phyloP scores from a whole-genome alignment of 1,140 invertebrate genomes.

The Dendrolimus kikuchii region DNA sequence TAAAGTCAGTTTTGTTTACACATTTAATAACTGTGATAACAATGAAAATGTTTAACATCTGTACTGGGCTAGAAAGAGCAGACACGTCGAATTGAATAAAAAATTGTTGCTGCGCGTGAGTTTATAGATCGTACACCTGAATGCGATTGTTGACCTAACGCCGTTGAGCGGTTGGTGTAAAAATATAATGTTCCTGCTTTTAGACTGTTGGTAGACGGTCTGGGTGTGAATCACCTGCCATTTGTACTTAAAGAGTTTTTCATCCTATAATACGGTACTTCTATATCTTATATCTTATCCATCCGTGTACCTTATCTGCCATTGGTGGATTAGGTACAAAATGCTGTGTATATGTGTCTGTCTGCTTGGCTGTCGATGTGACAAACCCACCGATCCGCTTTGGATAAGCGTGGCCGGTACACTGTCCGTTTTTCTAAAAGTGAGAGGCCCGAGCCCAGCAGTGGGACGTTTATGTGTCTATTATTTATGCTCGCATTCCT shows the following conservation, averaged over 20 bases:
- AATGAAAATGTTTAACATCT: not conserved
- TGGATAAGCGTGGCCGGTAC: too few relatives aligned
- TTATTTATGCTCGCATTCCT: too few relatives aligned
- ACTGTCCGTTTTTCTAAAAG: too few relatives aligned
- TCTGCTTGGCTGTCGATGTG: too few relatives aligned
- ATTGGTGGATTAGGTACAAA: too few relatives aligned
- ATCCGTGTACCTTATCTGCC: too few relatives aligned
- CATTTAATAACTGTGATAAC: not conserved
- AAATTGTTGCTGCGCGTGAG: slow-evolving; percentile 6
- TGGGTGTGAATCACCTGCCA: not conserved
- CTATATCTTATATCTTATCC: not conserved
- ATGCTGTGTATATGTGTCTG: too few relatives aligned
- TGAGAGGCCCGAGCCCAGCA: too few relatives aligned
- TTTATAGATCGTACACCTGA: slow-evolving; percentile 15
- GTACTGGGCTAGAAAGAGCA: not conserved
- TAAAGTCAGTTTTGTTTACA: too few relatives aligned
- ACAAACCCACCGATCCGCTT: too few relatives aligned
- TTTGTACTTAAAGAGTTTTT: not conserved
- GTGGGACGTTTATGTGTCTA: too few relatives aligned
- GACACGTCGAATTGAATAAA: slow-evolving; percentile 17
- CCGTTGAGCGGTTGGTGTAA: not conserved
- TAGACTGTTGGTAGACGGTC: not conserved
- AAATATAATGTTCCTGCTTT: not conserved
- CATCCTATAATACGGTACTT: too few relatives aligned
- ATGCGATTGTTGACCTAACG: slow-evolving; percentile 13